Percentiles rank a stretch among this genome's conserved stretches.
Conservation (phyloP, 2,888 invertebrate genomes). For the Drosophila maculinotata region DNA sequence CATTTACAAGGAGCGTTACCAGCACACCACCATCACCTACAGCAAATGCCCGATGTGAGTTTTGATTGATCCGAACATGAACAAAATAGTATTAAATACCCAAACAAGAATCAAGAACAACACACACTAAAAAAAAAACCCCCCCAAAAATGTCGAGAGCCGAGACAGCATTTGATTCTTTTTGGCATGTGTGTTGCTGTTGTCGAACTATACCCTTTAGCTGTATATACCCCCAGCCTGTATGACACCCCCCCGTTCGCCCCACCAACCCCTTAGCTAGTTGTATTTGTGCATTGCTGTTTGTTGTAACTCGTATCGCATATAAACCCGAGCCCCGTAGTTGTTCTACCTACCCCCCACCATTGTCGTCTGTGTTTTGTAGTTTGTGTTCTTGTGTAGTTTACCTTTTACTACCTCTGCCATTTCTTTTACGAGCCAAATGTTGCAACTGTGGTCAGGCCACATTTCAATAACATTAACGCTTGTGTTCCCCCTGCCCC, state of each 20-base stretch:
- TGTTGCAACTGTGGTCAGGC: slow-evolving; percentile 54
- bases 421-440: slow-evolving; percentile 68
- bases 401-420: slow-evolving; percentile 63
- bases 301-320: slow-evolving; percentile 80
- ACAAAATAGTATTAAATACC: slow-evolving; percentile 22
- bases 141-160: slow-evolving; percentile 29
- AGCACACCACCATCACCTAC: slow-evolving; percentile 85
- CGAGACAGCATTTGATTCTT: slow-evolving; percentile 46
- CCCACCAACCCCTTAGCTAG: slow-evolving; percentile 11
- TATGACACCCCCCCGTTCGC: slow-evolving; percentile 1
- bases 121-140: slow-evolving; percentile 4
- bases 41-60: slow-evolving; percentile 86
- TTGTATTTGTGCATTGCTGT: slow-evolving; percentile 66
- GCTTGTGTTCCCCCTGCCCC: slow-evolving; percentile 30
- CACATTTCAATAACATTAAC: slow-evolving; percentile 74
- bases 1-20: slow-evolving; percentile 85
- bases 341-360: slow-evolving; percentile 14
- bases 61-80: slow-evolving; percentile 71
- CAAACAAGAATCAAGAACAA: slow-evolving; percentile 23
- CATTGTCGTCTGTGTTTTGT: slow-evolving; percentile 38
- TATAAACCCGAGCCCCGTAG: slow-evolving; percentile 42
- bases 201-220: slow-evolving; percentile 28
- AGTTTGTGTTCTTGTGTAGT: slow-evolving; percentile 61
- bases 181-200: slow-evolving; percentile 57
- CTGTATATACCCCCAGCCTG: slow-evolving; percentile 18